phyloP scores from a whole-genome alignment of 2,888 invertebrate genomes.

The Macaria liturata region DNA sequence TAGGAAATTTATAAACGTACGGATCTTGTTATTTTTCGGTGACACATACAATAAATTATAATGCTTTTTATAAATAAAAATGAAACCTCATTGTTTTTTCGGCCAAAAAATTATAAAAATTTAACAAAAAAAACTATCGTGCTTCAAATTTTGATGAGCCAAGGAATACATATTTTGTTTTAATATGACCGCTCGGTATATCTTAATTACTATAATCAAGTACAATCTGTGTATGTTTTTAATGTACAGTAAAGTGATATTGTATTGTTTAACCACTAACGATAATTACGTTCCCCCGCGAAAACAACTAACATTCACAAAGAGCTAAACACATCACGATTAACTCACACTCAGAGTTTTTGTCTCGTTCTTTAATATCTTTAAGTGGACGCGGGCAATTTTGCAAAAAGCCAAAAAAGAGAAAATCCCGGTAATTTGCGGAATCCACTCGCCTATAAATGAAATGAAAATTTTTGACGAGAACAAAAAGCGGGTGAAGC shows the following conservation, averaged over 20 bases:
- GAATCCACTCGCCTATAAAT: constrained; percentile 69
- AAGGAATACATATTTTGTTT: too few relatives aligned
- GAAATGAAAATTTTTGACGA: constrained; percentile 74
- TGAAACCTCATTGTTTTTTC: too few relatives aligned
- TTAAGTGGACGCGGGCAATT: constrained; percentile 78
- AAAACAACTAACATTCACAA: constrained; percentile 26
- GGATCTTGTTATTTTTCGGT: too few relatives aligned
- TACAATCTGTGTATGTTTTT: too few relatives aligned
- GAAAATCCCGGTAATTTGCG: constrained; percentile 72
- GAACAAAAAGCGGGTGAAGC: constrained; percentile 50
- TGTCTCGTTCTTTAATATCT: constrained; percentile 74
- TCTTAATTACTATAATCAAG: too few relatives aligned
- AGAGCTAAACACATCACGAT: constrained; percentile 40
- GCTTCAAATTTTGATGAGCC: too few relatives aligned
- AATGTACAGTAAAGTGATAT: not conserved
- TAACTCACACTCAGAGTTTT: constrained; percentile 59
- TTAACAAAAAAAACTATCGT: too few relatives aligned
- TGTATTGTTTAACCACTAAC: constrained; percentile 14
- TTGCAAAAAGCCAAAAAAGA: constrained; percentile 69
- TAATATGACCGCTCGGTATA: too few relatives aligned
- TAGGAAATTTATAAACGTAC: too few relatives aligned
- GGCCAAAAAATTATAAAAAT: too few relatives aligned
- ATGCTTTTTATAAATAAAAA: too few relatives aligned
- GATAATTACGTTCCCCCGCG: constrained; percentile 28
- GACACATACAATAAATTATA: too few relatives aligned